Evolutionary conservation across 1,140 invertebrate genomes (phyloP).

Genomic region (Lineus longissimus): DNA sequence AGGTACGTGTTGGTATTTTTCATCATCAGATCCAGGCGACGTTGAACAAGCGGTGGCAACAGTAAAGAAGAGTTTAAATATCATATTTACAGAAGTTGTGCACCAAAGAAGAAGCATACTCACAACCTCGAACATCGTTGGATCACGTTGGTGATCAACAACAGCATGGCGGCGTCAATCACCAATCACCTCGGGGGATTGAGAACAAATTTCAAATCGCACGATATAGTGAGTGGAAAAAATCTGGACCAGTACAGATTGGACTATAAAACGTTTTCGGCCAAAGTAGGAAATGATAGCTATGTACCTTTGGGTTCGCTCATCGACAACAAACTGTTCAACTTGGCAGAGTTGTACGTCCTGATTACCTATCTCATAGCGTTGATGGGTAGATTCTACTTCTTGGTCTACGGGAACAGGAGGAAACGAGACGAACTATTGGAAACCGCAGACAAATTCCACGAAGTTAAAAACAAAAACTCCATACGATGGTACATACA

Average conservation of each 20-base stretch:
- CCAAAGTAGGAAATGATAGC: neutral
- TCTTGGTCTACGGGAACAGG: neutral
- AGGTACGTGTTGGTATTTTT: too few species aligned
- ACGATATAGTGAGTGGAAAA: neutral
- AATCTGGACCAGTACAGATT: neutral
- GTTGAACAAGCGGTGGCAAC: too few species aligned
- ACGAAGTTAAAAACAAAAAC: neutral
- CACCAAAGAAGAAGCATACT: too few species aligned
- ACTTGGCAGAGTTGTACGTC: neutral
- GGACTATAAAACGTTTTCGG: neutral
- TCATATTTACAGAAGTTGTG: too few species aligned
- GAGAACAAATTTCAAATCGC: neutral
- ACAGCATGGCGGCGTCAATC: too few species aligned
- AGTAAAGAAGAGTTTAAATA: too few species aligned
- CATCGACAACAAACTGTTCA: constrained; percentile 1
- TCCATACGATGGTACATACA: neutral
- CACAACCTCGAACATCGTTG: too few species aligned
- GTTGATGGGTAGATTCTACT: neutral
- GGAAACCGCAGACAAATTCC: neutral
- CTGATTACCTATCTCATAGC: neutral
- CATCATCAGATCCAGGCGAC: too few species aligned
- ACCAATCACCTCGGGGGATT: neutral
- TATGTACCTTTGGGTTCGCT: neutral
- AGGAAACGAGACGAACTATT: neutral
- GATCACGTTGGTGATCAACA: too few species aligned